Percentiles rank a stretch among this genome's conserved stretches.
These are phyloP conservation scores for Ernsta delagoae DNA, from an alignment of 2,888 invertebrate species.

Conservation along the genomic window DNA sequence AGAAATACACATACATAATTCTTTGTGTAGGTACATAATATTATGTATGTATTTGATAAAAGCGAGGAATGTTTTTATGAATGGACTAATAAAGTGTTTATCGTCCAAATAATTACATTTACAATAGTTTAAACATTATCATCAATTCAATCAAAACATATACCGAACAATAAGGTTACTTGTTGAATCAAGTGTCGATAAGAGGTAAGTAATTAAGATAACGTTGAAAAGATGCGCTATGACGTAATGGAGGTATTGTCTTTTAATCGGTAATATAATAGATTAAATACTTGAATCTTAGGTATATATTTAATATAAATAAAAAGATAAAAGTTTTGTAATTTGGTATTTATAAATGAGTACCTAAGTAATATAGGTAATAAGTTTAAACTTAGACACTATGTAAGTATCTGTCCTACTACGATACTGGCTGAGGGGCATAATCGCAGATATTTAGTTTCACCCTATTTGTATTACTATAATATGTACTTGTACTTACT, in stretches of 20 bases:
- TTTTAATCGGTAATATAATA: not conserved
- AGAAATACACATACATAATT: not conserved
- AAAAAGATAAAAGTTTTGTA: too few species aligned
- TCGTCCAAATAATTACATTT: not conserved
- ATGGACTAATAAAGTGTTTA: not conserved
- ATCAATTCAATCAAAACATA: conserved; percentile 20
- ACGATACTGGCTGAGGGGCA: too few species aligned
- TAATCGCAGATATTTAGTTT: too few species aligned
- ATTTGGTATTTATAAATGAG: too few species aligned
- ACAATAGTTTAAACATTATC: not conserved
- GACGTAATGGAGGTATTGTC: not conserved
- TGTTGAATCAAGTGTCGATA: conserved; percentile 21
- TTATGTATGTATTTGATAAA: not conserved
- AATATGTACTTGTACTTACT: too few species aligned
- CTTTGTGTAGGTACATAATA: not conserved
- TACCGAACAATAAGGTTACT: conserved; percentile 10
- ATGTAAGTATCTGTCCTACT: too few species aligned
- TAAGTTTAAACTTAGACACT: too few species aligned
- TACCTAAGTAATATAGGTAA: too few species aligned
- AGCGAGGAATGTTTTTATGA: conserved; percentile 1
- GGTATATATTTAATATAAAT: too few species aligned
- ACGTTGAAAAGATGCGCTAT: not conserved
- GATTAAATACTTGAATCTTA: not conserved
- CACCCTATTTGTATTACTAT: too few species aligned
- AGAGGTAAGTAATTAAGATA: not conserved